Percentiles rank a stretch among this genome's conserved stretches.
Conservation (phyloP, 2,113 vertebrate genomes). For the Recurvirostra avosetta region DNA sequence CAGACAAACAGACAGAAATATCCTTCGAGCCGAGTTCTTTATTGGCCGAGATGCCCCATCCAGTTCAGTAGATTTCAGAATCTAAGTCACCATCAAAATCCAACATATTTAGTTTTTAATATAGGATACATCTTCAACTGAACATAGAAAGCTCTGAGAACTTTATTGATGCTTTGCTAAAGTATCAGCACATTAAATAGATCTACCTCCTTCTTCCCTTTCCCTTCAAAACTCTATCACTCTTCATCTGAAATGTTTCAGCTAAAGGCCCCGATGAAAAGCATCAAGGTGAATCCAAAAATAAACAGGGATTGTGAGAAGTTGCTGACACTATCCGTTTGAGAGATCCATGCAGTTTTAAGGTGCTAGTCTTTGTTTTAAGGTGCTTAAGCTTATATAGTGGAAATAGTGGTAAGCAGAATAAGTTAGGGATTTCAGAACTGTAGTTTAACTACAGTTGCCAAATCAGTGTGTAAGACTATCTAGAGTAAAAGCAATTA, state of each 20-base stretch:
- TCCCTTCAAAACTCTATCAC: neutral
- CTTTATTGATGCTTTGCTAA: neutral
- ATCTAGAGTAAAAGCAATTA: neutral
- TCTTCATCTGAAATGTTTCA: neutral
- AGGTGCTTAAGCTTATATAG: neutral
- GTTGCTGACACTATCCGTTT: neutral
- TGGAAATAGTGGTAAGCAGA: neutral
- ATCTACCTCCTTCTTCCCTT: neutral
- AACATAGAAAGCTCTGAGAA: neutral
- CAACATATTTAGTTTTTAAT: neutral
- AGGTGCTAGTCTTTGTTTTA: neutral
- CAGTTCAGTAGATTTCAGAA: neutral
- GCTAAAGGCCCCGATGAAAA: neutral
- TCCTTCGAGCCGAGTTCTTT: neutral
- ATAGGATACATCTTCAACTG: neutral
- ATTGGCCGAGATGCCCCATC: neutral
- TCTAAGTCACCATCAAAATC: neutral
- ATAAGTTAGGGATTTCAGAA: neutral
- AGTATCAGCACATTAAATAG: neutral
- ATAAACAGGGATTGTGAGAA: neutral
- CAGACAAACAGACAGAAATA: neutral
- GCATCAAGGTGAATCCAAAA: neutral
- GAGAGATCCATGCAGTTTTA: neutral
- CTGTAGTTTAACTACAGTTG: neutral
- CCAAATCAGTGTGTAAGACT: neutral